phyloP scores from a whole-genome alignment of 2,888 invertebrate species.

The Drosophila birchii region DNA sequence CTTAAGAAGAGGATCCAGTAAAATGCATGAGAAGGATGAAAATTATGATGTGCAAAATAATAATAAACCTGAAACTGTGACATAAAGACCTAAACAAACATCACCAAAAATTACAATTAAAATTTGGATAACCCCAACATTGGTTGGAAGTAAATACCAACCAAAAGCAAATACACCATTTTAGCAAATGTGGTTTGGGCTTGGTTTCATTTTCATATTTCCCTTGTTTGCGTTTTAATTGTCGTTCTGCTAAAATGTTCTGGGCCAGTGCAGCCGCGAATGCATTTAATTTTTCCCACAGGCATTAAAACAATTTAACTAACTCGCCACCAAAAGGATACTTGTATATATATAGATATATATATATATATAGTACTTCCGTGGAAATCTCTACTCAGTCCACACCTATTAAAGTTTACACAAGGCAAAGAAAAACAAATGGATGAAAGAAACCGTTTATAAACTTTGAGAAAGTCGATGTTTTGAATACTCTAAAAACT shows the following conservation, averaged over 20 bases:
- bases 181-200: not conserved
- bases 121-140: not conserved
- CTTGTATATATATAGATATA: not conserved
- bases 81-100: not conserved
- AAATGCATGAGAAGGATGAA: not conserved
- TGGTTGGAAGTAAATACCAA: not conserved
- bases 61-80: not conserved
- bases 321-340: not conserved
- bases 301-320: constrained; percentile 47
- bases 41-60: constrained; percentile 23
- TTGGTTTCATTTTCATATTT: constrained; percentile 3
- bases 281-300: constrained; percentile 50
- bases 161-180: not conserved
- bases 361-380: not conserved
- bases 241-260: constrained; percentile 31
- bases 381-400: constrained; percentile 2
- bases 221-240: constrained; percentile 54
- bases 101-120: not conserved
- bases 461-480: not conserved
- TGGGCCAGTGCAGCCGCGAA: constrained; percentile 30
- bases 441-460: not conserved
- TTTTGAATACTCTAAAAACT: not conserved
- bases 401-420: constrained; percentile 67
- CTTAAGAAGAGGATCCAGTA: not conserved
- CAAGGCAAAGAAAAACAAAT: constrained; percentile 53